phyloP scores from a whole-genome alignment of 2,113 vertebrate species.

The Dasyurus viverrinus region DNA sequence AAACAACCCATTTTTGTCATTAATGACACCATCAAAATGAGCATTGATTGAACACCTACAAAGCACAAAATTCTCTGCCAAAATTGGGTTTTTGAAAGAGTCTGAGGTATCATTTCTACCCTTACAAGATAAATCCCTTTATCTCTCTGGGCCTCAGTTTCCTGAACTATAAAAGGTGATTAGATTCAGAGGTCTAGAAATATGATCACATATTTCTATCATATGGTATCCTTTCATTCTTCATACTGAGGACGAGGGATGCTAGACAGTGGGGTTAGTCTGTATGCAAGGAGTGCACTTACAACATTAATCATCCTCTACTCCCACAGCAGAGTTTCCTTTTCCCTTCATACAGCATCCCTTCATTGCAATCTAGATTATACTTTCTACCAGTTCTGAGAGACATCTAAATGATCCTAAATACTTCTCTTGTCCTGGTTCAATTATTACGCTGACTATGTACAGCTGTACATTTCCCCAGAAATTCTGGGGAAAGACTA shows the following conservation, averaged over 20 bases:
- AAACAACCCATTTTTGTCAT: background rate
- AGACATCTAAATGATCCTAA: constrained; percentile 11
- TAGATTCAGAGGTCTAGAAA: background rate
- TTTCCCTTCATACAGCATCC: background rate
- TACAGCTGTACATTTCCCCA: too few species aligned
- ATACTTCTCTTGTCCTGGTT: constrained; percentile 12
- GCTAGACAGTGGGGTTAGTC: background rate
- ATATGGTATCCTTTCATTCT: background rate
- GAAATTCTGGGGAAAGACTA: constrained; percentile 28
- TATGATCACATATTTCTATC: background rate
- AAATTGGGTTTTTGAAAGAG: background rate
- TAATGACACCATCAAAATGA: background rate
- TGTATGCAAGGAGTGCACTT: background rate
- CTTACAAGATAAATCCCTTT: background rate
- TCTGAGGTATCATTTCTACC: background rate
- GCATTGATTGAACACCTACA: background rate
- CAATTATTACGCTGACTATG: constrained; percentile 29
- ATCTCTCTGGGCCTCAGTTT: background rate
- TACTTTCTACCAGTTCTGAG: background rate
- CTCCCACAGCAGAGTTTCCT: background rate
- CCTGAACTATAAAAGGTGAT: background rate
- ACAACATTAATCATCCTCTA: background rate
- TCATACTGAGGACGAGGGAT: background rate
- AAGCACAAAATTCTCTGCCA: background rate
- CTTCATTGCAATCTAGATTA: background rate